phyloP scores from a whole-genome alignment of 2,888 invertebrate species.

The Platycnemis pennipes region DNA sequence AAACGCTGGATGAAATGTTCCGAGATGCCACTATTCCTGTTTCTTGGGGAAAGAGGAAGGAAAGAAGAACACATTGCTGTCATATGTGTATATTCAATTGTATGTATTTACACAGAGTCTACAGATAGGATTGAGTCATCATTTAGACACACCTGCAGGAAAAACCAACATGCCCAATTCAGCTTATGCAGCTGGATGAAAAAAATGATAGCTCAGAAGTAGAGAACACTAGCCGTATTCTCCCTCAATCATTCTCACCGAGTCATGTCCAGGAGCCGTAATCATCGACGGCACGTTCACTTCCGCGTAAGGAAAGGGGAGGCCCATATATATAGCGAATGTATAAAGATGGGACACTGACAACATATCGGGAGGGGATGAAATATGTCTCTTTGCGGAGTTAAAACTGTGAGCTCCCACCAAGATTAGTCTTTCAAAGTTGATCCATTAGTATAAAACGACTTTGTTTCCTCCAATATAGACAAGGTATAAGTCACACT shows the following conservation, averaged over 20 bases:
- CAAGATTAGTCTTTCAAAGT: not conserved
- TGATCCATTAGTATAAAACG: not conserved
- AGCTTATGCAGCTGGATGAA: not conserved
- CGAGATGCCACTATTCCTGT: too few relatives aligned
- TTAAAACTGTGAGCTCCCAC: not conserved
- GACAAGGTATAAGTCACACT: conserved; percentile 8
- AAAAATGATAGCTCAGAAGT: not conserved
- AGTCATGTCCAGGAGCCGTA: not conserved
- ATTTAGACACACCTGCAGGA: conserved; percentile 59
- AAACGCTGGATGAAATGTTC: too few relatives aligned
- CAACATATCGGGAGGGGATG: not conserved
- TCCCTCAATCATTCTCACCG: not conserved
- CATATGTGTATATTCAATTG: conserved; percentile 65
- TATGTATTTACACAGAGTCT: conserved; percentile 64
- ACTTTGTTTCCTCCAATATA: not conserved
- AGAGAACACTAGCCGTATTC: not conserved
- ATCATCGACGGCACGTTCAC: not conserved
- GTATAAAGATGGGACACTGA: conserved; percentile 27
- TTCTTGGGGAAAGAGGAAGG: not conserved
- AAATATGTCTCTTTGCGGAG: not conserved
- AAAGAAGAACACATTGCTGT: not conserved
- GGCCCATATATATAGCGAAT: conserved; percentile 23
- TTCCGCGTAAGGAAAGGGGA: not conserved
- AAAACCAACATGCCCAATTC: conserved; percentile 8
- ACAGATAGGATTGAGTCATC: conserved; percentile 66